Conservation (phyloP, 2,797 vertebrate species). For the Netta rufina region DNA sequence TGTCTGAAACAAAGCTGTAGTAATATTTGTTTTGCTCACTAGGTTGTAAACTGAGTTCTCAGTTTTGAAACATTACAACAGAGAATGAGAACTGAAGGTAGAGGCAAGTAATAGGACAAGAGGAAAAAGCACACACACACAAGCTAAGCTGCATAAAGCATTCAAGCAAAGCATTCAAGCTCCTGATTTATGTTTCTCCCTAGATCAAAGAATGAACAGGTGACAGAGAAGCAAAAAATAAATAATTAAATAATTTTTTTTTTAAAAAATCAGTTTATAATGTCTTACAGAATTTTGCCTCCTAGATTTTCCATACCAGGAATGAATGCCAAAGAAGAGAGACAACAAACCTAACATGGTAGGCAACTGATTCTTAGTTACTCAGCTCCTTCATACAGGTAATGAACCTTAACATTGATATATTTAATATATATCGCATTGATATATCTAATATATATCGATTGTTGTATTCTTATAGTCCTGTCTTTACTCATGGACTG, state of each 20-base stretch:
- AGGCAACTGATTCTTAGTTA: background rate
- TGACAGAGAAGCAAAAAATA: background rate
- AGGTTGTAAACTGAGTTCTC: background rate
- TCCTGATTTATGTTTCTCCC: background rate
- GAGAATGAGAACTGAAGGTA: background rate
- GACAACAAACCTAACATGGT: background rate
- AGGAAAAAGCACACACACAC: background rate
- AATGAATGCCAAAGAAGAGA: background rate
- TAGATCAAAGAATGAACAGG: background rate
- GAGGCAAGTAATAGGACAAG: background rate
- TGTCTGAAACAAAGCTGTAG: background rate
- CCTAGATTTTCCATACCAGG: background rate
- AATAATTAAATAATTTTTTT: too few relatives aligned
- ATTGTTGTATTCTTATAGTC: background rate
- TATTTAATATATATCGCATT: conserved; percentile 4
- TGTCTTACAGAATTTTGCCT: background rate
- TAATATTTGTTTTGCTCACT: background rate
- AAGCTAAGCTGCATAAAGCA: background rate
- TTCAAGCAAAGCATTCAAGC: background rate
- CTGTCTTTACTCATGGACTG: background rate
- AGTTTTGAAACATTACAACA: background rate
- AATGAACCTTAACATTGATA: background rate
- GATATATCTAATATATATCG: background rate
- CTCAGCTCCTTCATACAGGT: background rate
- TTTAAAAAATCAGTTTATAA: background rate